phyloP scores from a whole-genome alignment of 1,140 invertebrate species.

The Drosophila sp. region DNA sequence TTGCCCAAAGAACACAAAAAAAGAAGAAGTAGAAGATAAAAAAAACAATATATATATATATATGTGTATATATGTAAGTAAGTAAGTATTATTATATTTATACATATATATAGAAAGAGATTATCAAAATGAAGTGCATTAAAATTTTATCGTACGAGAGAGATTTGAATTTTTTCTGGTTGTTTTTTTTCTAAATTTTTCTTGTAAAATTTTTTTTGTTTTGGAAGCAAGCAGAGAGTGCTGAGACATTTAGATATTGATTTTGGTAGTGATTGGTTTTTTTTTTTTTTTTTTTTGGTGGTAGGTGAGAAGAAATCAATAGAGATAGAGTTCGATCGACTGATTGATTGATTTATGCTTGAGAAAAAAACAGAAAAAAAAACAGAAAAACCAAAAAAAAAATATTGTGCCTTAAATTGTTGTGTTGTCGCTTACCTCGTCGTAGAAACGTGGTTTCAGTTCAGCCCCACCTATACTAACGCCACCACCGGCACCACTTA shows the following conservation, averaged over 20 bases:
- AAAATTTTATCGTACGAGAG: conserved; percentile 60
- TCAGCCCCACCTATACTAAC: conserved; percentile 70
- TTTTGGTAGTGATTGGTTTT: conserved; percentile 17
- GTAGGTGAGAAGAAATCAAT: conserved; percentile 32
- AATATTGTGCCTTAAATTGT: no score
- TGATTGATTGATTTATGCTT: no score
- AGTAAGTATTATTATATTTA: background rate
- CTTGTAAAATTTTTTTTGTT: background rate
- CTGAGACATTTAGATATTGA: conserved; percentile 75
- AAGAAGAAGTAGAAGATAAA: conserved; percentile 54
- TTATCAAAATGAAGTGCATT: conserved; percentile 69
- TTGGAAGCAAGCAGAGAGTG: conserved; percentile 70
- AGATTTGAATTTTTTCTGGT: conserved; percentile 1
- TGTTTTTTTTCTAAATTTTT: background rate
- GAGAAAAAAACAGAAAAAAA: no score
- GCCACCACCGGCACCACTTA: conserved; percentile 68
- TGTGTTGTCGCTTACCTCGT: conserved; percentile 70
- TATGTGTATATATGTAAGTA: background rate
- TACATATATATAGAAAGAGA: conserved; percentile 44
- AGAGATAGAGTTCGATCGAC: no score
- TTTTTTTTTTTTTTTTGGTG: background rate
- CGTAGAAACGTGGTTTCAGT: conserved; percentile 75
- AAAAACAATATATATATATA: conserved; percentile 11
- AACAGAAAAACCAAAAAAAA: no score
- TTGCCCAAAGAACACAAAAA: conserved; percentile 65